These are phyloP conservation scores for Varanus salvator DNA, from an alignment of 2,113 vertebrate genomes.

Conservation along the genomic window DNA sequence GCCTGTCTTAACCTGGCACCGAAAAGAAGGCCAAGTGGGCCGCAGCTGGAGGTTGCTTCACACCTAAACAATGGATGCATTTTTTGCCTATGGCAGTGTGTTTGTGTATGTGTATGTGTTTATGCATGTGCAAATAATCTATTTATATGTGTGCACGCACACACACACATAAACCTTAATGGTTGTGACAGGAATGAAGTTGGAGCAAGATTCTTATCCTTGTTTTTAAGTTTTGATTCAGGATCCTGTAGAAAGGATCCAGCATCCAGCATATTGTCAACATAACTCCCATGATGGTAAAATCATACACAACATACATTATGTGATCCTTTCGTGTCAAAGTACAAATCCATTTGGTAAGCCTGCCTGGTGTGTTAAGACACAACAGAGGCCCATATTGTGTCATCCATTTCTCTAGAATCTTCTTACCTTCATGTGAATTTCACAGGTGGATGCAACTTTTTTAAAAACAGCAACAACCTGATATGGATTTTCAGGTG, in stretches of 20 bases:
- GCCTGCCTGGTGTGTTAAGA: slow-evolving; percentile 38
- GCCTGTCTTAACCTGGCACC: too few relatives aligned
- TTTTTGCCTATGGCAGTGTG: too few relatives aligned
- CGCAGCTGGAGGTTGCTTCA: too few relatives aligned
- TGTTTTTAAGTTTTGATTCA: background rate
- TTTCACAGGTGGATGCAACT: slow-evolving; percentile 8
- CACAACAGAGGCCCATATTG: slow-evolving; percentile 6
- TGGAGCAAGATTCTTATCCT: background rate
- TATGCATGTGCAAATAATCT: too few relatives aligned
- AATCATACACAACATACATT: slow-evolving; percentile 8
- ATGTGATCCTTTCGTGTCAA: slow-evolving; percentile 34
- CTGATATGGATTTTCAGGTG: background rate
- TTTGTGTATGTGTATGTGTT: too few relatives aligned
- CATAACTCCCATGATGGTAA: slow-evolving; percentile 9
- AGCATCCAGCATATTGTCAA: background rate
- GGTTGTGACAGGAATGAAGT: background rate
- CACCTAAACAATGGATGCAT: too few relatives aligned
- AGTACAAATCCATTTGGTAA: slow-evolving; percentile 42
- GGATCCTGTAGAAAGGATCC: background rate
- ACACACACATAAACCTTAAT: background rate
- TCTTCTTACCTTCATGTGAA: background rate
- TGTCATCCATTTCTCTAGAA: background rate
- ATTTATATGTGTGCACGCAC: background rate
- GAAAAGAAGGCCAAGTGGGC: too few relatives aligned
- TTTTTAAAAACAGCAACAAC: background rate